These are phyloP conservation scores for Callocephalon fimbriatum DNA, from an alignment of 2,113 vertebrate genomes.

Conservation along the genomic window DNA sequence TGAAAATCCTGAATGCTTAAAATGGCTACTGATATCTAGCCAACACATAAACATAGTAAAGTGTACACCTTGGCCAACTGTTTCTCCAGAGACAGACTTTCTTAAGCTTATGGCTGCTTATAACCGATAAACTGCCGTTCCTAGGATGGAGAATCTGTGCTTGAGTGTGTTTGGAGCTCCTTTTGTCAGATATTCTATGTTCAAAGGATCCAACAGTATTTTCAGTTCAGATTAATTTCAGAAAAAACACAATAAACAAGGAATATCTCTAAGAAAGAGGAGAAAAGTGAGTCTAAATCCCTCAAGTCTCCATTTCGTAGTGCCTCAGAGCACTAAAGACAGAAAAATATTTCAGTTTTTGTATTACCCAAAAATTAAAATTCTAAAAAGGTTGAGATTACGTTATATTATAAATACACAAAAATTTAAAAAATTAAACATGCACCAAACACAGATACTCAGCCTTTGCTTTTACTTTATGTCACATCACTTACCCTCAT, in stretches of 20 bases:
- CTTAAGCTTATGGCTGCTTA: background rate
- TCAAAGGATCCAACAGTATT: background rate
- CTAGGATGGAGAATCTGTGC: background rate
- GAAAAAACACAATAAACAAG: background rate
- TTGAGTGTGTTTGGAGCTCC: background rate
- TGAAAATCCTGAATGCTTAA: background rate
- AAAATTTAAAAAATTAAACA: background rate
- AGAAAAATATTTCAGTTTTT: background rate
- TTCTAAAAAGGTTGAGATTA: background rate
- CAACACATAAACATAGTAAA: background rate
- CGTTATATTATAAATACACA: background rate
- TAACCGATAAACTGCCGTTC: background rate
- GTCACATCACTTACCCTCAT: background rate
- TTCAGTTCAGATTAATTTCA: background rate
- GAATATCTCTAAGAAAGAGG: background rate
- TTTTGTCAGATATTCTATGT: background rate
- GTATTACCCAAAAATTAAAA: background rate
- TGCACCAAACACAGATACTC: background rate
- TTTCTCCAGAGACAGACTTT: background rate
- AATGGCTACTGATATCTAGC: background rate
- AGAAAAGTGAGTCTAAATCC: background rate
- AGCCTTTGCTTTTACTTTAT: background rate
- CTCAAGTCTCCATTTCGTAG: background rate
- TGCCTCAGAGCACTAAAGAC: background rate
- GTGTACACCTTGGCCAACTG: background rate